A percentile compares a stretch with the other conserved stretches of the same genome.
Evolutionary conservation across 2,888 invertebrate species (phyloP).

Genomic region (Caenorhabditis plicata): DNA sequence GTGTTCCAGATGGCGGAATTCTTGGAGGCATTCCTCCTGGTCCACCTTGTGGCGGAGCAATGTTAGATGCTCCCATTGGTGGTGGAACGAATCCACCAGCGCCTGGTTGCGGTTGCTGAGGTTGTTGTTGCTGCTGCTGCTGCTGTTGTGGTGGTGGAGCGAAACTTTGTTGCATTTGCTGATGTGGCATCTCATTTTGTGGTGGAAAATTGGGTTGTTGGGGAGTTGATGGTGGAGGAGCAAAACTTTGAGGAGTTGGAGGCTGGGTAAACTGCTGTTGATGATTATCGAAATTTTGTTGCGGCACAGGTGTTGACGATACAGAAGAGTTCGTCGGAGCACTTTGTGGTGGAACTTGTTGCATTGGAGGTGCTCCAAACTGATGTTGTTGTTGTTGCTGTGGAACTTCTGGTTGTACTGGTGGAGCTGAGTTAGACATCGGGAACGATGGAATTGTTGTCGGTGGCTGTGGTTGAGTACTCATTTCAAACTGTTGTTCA

Average conservation of each 20-base stretch:
- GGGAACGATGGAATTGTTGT: slow-evolving; percentile 48
- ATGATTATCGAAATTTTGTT: slow-evolving; percentile 11
- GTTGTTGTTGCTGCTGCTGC: neutral
- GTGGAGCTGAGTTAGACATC: slow-evolving; percentile 33
- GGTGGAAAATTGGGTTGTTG: slow-evolving; percentile 5
- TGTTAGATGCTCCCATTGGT: neutral
- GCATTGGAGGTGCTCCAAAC: slow-evolving; percentile 18
- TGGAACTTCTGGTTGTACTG: slow-evolving; percentile 13
- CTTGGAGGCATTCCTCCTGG: slow-evolving; percentile 4
- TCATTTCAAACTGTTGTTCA: slow-evolving; percentile 2
- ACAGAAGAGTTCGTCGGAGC: slow-evolving; percentile 27
- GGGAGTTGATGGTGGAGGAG: slow-evolving; percentile 10
- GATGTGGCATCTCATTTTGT: slow-evolving; percentile 7
- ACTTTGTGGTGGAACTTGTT: slow-evolving; percentile 7
- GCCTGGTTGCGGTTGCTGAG: neutral
- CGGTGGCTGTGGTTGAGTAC: slow-evolving; percentile 17
- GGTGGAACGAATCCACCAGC: neutral
- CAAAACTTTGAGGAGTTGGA: slow-evolving; percentile 14
- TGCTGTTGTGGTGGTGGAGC: slow-evolving; percentile 10
- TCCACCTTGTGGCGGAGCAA: slow-evolving; percentile 1
- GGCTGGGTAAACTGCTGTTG: slow-evolving; percentile 18
- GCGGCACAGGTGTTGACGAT: slow-evolving; percentile 6
- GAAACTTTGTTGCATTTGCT: slow-evolving; percentile 17
- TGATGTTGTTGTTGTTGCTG: slow-evolving; percentile 17
- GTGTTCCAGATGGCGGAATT: slow-evolving; percentile 9